A percentile compares a stretch with the other conserved stretches of the same genome.
These are phyloP conservation scores for Augiades crinisus DNA, from an alignment of 2,888 invertebrate species.

Conservation along the genomic window DNA sequence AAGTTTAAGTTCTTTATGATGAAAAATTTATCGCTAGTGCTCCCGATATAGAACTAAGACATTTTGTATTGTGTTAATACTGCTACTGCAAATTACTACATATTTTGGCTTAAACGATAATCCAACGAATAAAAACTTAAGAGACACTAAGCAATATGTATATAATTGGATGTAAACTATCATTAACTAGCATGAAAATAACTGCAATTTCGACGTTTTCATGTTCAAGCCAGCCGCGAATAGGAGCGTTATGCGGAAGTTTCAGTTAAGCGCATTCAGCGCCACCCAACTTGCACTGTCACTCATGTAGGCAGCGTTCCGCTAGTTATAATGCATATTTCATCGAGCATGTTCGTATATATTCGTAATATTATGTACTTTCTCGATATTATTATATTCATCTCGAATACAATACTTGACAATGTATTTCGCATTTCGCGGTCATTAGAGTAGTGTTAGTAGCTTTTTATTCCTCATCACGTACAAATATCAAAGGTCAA, in stretches of 20 bases:
- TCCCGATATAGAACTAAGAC: too few relatives aligned
- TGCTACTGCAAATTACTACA: too few relatives aligned
- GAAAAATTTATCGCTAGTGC: too few relatives aligned
- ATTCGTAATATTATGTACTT: neutral
- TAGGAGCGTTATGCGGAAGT: neutral
- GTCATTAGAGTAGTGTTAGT: conserved; percentile 2
- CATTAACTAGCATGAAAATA: neutral
- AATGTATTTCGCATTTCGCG: too few relatives aligned
- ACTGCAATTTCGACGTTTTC: too few relatives aligned
- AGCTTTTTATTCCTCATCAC: conserved; percentile 1
- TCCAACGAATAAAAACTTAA: too few relatives aligned
- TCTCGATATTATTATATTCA: neutral
- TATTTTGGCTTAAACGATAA: too few relatives aligned
- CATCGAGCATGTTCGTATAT: neutral
- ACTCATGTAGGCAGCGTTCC: neutral
- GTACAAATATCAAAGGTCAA: conserved; percentile 12
- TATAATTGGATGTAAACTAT: too few relatives aligned
- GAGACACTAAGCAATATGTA: too few relatives aligned
- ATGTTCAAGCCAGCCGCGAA: too few relatives aligned
- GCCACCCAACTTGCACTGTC: neutral
- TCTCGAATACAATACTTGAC: neutral
- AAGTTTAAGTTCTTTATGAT: too few relatives aligned
- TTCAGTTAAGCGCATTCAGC: neutral
- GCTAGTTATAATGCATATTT: neutral
- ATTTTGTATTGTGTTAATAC: too few relatives aligned